Conservation (phyloP, 2,888 invertebrate species). For the Sympetrum striolatum region DNA sequence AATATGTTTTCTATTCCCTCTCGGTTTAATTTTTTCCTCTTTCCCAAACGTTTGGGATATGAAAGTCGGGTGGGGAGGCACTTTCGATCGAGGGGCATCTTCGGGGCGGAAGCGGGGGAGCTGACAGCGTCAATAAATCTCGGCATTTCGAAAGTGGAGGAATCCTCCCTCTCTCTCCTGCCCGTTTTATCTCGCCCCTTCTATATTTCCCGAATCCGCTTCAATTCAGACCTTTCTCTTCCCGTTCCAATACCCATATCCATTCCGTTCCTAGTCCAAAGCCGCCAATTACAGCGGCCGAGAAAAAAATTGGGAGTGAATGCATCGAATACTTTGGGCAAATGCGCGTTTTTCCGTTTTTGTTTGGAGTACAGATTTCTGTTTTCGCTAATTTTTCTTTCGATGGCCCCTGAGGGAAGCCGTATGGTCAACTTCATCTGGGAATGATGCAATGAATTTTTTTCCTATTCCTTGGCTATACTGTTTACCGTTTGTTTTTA, state of each 20-base stretch:
- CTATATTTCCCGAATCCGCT: neutral
- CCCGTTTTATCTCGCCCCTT: neutral
- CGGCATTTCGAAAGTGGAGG: neutral
- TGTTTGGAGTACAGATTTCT: neutral
- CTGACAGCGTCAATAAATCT: neutral
- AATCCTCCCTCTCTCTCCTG: neutral
- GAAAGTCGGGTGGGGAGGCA: neutral
- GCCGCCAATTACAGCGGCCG: neutral
- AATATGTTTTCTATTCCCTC: neutral
- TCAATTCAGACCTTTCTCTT: neutral
- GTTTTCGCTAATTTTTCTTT: neutral
- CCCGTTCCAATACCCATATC: neutral
- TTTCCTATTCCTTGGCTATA: too few species aligned
- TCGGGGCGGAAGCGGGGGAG: neutral
- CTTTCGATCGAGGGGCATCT: neutral
- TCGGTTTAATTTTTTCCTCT: neutral
- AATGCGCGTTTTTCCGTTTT: neutral
- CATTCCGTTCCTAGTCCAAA: neutral
- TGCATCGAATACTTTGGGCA: neutral
- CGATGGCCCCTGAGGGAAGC: too few species aligned
- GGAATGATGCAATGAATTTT: too few species aligned
- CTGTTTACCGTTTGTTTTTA: too few species aligned
- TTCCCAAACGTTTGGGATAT: neutral
- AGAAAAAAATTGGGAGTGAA: neutral
- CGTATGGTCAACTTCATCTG: too few species aligned